phyloP scores from a whole-genome alignment of 1,140 invertebrate species.

The Tachypleus tridentatus region DNA sequence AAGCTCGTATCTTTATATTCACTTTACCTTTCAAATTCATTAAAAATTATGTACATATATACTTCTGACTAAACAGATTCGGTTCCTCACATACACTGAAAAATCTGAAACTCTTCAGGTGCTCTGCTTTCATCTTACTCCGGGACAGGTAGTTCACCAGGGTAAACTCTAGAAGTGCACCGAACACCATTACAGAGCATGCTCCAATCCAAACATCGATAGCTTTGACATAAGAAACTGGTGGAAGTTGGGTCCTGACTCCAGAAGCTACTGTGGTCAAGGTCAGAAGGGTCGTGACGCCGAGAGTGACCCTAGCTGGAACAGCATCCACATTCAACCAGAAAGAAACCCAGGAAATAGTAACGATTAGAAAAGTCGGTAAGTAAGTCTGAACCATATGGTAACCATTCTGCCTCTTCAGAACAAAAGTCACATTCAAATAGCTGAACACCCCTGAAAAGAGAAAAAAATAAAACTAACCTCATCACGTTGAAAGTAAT shows the following conservation, averaged over 20 bases:
- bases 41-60: too few relatives aligned
- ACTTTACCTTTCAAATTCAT: too few relatives aligned
- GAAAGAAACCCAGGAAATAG: conserved; percentile 80
- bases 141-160: conserved; percentile 28
- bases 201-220: conserved; percentile 33
- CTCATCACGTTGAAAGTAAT: too few relatives aligned
- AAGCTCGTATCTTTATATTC: too few relatives aligned
- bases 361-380: conserved; percentile 73
- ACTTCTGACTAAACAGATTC: too few relatives aligned
- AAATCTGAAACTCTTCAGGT: conserved; percentile 4
- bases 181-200: conserved; percentile 32
- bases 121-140: conserved; percentile 14
- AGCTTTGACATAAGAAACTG: conserved; percentile 30
- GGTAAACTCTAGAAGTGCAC: conserved; percentile 33
- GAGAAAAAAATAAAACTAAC: neutral
- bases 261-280: conserved; percentile 29
- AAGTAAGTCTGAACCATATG: conserved; percentile 83
- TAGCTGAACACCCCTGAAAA: conserved; percentile 21
- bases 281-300: conserved; percentile 31
- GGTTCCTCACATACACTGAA: too few relatives aligned
- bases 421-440: conserved; percentile 22
- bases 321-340: conserved; percentile 77
- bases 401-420: conserved; percentile 44
- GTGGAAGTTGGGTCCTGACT: conserved; percentile 27
- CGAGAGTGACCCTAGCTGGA: conserved; percentile 45